phyloP scores from a whole-genome alignment of 2,888 invertebrate genomes.

The Luperina nickerlii region DNA sequence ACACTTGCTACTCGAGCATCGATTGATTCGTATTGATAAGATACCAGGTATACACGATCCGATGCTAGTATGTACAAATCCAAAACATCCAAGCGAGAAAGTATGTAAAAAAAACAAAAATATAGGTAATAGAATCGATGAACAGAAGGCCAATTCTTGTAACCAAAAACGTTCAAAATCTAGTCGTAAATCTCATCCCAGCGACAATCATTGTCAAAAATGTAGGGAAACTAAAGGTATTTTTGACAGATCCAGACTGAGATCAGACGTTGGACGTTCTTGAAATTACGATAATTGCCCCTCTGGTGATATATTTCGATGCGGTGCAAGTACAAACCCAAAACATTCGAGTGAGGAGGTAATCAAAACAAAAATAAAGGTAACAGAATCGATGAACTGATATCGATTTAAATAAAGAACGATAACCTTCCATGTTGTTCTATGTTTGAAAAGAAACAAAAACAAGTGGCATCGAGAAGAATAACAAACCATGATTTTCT shows the following conservation, averaged over 20 bases:
- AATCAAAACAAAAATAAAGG: neutral
- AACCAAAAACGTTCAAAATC: neutral
- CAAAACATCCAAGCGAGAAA: too few species aligned
- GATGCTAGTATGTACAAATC: neutral
- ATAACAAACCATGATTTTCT: slow-evolving; percentile 19
- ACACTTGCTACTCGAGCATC: slow-evolving; percentile 17
- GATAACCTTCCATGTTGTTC: slow-evolving; percentile 9
- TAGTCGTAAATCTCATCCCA: too few species aligned
- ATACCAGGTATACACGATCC: slow-evolving; percentile 7
- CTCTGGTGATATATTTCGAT: neutral
- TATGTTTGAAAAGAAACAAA: neutral
- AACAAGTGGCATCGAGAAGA: neutral
- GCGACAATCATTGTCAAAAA: neutral
- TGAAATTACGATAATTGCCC: too few species aligned
- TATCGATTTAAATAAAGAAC: slow-evolving; percentile 2
- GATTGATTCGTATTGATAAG: slow-evolving; percentile 8
- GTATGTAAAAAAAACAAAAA: neutral
- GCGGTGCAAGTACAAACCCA: neutral
- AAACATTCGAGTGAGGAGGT: neutral
- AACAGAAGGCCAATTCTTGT: neutral
- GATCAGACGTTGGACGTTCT: too few species aligned
- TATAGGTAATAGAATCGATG: neutral
- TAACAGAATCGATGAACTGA: neutral
- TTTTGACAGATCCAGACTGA: neutral
- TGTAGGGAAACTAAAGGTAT: neutral